These are phyloP conservation scores for Pelmatolapia mariae DNA, from an alignment of 2,113 vertebrate species.

Conservation along the genomic window DNA sequence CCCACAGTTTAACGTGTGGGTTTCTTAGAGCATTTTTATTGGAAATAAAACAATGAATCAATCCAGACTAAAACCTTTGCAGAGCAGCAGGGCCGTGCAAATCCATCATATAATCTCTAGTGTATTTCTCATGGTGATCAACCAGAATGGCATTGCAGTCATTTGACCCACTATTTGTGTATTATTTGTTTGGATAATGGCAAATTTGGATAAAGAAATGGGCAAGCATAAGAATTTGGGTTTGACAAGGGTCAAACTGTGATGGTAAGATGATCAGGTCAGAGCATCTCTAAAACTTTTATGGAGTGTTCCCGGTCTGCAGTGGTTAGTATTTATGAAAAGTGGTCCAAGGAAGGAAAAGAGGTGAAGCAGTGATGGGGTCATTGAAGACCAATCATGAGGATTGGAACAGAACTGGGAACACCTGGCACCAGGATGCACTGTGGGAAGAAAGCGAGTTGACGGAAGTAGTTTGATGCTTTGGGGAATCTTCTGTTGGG, in stretches of 20 bases:
- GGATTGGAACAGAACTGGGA: background rate
- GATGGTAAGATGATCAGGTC: background rate
- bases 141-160: fast-evolving
- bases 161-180: background rate
- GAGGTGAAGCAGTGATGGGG: background rate
- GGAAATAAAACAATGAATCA: background rate
- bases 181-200: background rate
- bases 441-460: background rate
- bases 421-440: background rate
- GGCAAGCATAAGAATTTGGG: background rate
- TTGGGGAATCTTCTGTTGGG: background rate
- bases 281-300: background rate
- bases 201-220: background rate
- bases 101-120: background rate
- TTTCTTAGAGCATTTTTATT: background rate
- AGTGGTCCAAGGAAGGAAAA: background rate
- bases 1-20: background rate
- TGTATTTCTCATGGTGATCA: background rate
- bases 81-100: background rate
- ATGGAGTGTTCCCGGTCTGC: background rate
- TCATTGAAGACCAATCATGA: background rate
- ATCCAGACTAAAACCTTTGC: background rate
- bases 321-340: background rate
- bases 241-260: background rate
- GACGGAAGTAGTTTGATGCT: background rate